Base-by-base conservation (phyloP, 2,113 vertebrate genomes). In the Aptenodytes forsteri region DNA sequence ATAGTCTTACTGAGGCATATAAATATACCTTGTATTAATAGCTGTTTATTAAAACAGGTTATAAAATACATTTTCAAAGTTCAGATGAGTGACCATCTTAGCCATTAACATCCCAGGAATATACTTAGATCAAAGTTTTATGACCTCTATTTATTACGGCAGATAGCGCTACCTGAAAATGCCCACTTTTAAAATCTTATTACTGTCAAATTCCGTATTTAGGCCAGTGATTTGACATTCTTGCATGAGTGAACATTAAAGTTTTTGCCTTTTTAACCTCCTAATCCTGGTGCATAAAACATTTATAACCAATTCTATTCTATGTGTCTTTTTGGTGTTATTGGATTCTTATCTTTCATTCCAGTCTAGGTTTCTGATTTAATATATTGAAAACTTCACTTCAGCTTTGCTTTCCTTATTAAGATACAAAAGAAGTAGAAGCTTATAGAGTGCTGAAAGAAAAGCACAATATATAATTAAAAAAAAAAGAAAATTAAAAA, bases 231-330 rank as follows among this genome's bases (percentile, higher is more conserved):
- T 95, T 95, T 97, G 97, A 98, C 97, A 98, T 98, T 98, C 97
- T 95, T 88, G 71, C 97, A 95, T 97, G 98, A 97, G 83, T 22
- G 83, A 97, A 91, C 97, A 95, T 92, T 95, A 95, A 97, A 97
- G 94, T 92, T 97, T 98, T 97, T 97, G 97, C 96, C 97, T 98
- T 98, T 97, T 97, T 98, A 98, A 97, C 98, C 98, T 98, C 89
- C 83, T 96, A 97, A 96, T 98, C 97, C 96, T 93, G 52, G 42
- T 90, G 77, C 92, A 98, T 98, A 97, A 98, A 98, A 98, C 87
- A 97, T 98, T 98, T 97, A 97, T 93, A 98, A 81, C 44, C 7
- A 19, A 94, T 97, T 97, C 94, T 97, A 87, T 97, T 98, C 91
- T 96, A 32, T 93, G 62, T 95, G 87, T 95, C 91, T 97, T 97